phyloP scores from a whole-genome alignment of 1,140 invertebrate genomes.

The Sesamia nonagrioides region DNA sequence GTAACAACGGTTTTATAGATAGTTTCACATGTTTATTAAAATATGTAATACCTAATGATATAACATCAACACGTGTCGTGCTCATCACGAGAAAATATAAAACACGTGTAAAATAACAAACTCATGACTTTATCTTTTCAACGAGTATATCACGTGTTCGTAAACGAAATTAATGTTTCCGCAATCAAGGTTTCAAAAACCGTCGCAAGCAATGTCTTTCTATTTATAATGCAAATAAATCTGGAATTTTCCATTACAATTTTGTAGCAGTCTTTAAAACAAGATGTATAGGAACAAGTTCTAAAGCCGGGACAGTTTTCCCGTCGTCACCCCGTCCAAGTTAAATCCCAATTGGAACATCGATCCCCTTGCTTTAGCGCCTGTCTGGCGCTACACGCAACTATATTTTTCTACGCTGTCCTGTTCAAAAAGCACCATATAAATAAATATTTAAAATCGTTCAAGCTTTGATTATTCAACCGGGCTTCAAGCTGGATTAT shows the following conservation, averaged over 20 bases:
- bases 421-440: conserved; percentile 23
- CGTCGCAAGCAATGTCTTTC: not conserved
- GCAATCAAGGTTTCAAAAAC: conserved; percentile 33
- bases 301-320: conserved; percentile 58
- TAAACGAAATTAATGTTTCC: conserved; percentile 37
- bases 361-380: conserved; percentile 64
- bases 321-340: conserved; percentile 56
- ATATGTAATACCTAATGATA: not conserved
- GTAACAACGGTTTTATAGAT: not conserved
- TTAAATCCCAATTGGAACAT: conserved; percentile 71
- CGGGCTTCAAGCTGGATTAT: too few species aligned
- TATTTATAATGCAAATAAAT: conserved; percentile 31
- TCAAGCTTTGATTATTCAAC: too few species aligned
- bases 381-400: conserved; percentile 66
- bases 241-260: conserved; percentile 33
- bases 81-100: not conserved
- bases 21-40: not conserved
- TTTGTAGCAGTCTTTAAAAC: conserved; percentile 35
- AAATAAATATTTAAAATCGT: not conserved
- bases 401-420: conserved; percentile 25
- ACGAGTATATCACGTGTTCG: conserved; percentile 7
- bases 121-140: conserved; percentile 23
- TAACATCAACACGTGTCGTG: not conserved
- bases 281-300: conserved; percentile 54
- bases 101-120: conserved; percentile 19